These are phyloP conservation scores for Caenorhabditis sinica DNA, from an alignment of 2,888 invertebrate species.

Conservation along the genomic window DNA sequence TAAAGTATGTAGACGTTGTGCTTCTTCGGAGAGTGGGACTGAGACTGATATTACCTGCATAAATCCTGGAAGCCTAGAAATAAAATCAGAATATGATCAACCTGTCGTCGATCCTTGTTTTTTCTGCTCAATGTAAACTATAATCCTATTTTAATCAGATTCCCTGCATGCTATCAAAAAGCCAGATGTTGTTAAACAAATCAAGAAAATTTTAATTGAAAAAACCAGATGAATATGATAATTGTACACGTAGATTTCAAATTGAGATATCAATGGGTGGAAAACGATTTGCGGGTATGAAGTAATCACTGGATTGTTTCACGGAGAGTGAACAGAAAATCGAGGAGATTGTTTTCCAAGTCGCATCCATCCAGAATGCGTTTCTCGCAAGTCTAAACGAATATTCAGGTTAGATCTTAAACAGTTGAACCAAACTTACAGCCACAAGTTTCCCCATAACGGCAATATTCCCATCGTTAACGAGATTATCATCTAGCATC, in stretches of 20 bases:
- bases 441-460: slow-evolving; percentile 57
- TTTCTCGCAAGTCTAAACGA: slow-evolving; percentile 57
- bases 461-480: slow-evolving; percentile 58
- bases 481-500: slow-evolving; percentile 51
- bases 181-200: no score
- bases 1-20: neutral
- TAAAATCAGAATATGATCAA: no score
- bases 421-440: slow-evolving; percentile 16
- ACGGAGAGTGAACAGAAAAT: slow-evolving; percentile 62
- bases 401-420: neutral
- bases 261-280: neutral
- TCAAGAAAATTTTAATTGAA: neutral
- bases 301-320: slow-evolving; percentile 36
- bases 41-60: no score
- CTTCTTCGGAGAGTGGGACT: neutral
- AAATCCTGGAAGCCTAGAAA: no score
- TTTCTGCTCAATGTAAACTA: no score
- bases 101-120: no score
- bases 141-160: no score
- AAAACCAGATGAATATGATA: neutral
- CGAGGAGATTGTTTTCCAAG: slow-evolving; percentile 59
- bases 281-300: neutral
- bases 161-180: no score
- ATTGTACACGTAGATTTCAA: slow-evolving; percentile 29
- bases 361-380: slow-evolving; percentile 67